These are phyloP conservation scores for Amphimallon solstitiale DNA, from an alignment of 2,888 invertebrate species.

Conservation along the genomic window DNA sequence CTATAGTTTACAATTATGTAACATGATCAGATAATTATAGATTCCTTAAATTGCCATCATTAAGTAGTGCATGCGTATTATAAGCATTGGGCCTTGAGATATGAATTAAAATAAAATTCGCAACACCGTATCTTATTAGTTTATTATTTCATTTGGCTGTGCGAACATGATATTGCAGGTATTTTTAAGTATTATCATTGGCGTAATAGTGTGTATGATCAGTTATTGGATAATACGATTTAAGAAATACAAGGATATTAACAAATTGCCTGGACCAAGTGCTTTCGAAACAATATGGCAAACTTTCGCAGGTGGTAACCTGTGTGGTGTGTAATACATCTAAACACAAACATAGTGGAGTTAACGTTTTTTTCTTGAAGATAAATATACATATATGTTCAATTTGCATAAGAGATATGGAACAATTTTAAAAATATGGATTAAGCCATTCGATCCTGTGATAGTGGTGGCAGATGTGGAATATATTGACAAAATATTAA, in stretches of 20 bases:
- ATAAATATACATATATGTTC: background rate
- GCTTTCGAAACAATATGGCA: background rate
- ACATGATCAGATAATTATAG: too few species aligned
- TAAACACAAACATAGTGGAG: background rate
- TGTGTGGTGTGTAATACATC: background rate
- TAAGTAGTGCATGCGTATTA: too few species aligned
- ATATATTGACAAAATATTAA: conserved; percentile 8
- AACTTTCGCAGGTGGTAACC: background rate
- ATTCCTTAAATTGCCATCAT: too few species aligned
- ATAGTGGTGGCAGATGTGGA: conserved; percentile 10
- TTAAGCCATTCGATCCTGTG: conserved; percentile 3
- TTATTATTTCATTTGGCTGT: too few species aligned
- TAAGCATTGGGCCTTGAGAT: too few species aligned
- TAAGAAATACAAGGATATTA: conserved; percentile 27
- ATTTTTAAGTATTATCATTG: background rate
- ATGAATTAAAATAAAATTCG: too few species aligned
- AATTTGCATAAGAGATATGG: conserved; percentile 6
- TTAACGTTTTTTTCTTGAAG: background rate
- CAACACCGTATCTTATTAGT: too few species aligned
- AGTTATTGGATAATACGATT: background rate
- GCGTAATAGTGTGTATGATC: background rate
- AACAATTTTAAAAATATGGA: conserved; percentile 18
- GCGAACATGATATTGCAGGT: background rate
- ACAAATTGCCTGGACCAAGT: conserved; percentile 17
- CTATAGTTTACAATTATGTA: too few species aligned